phyloP scores from a whole-genome alignment of 2,888 invertebrate genomes.

The Agrotis puta region DNA sequence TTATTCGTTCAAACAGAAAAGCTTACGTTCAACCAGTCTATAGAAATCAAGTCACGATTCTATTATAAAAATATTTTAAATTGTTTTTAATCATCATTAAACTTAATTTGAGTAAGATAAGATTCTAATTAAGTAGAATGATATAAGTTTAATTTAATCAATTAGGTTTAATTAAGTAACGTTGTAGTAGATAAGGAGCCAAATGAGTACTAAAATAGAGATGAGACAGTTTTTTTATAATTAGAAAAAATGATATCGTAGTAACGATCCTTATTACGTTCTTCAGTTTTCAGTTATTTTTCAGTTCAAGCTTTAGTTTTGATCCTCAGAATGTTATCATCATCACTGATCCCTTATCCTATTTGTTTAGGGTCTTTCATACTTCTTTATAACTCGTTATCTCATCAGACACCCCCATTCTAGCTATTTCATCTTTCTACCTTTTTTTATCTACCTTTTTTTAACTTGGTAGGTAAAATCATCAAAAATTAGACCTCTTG shows the following conservation, averaged over 20 bases:
- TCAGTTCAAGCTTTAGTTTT: no score
- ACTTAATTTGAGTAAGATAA: slow-evolving; percentile 45
- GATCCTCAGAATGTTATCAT: no score
- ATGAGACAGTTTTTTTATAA: slow-evolving; percentile 42
- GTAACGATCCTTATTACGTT: slow-evolving; percentile 30
- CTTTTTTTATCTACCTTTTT: no score
- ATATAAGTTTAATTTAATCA: slow-evolving; percentile 46
- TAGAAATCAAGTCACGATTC: slow-evolving; percentile 26
- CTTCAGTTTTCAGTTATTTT: slow-evolving; percentile 4
- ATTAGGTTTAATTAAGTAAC: slow-evolving; percentile 47
- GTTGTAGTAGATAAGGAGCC: slow-evolving; percentile 2
- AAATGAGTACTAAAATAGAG: slow-evolving; percentile 25
- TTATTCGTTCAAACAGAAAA: slow-evolving; percentile 50
- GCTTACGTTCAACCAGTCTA: slow-evolving; percentile 41
- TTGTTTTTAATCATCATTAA: slow-evolving; percentile 37
- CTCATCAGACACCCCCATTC: no score
- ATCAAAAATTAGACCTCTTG: no score
- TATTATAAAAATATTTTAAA: slow-evolving; percentile 29
- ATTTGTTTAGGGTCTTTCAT: no score
- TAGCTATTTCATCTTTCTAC: no score
- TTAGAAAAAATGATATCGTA: slow-evolving; percentile 42
- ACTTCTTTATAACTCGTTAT: no score
- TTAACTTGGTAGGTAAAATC: no score
- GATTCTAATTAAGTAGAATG: slow-evolving; percentile 48
- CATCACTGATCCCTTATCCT: no score